These are phyloP conservation scores for Ictidomys tridecemlineatus DNA, from an alignment of 2,113 vertebrate genomes.

Conservation along the genomic window DNA sequence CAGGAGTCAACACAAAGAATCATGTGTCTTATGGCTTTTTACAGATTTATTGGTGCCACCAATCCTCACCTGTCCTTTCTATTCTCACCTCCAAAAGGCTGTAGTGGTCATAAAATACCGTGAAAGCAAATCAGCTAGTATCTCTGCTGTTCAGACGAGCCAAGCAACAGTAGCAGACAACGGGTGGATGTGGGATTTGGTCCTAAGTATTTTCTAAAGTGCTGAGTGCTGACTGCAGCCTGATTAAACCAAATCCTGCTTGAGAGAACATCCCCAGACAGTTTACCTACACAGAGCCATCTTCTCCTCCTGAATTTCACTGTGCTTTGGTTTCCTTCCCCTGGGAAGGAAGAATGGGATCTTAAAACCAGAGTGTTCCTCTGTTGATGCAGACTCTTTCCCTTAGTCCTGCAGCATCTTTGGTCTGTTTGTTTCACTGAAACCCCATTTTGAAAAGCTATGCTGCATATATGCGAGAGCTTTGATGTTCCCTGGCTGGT, in stretches of 20 bases:
- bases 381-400: background rate
- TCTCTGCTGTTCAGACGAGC: background rate
- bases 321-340: background rate
- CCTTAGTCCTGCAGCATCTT: background rate
- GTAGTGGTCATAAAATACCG: background rate
- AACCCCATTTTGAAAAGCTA: background rate
- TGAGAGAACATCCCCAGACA: background rate
- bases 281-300: background rate
- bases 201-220: background rate
- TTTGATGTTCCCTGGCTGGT: background rate
- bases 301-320: background rate
- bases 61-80: background rate
- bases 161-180: background rate
- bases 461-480: background rate
- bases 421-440: background rate
- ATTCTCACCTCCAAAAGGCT: background rate
- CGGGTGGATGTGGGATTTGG: background rate
- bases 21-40: constrained; percentile 3
- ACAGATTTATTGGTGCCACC: background rate
- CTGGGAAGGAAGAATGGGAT: background rate
- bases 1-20: background rate
- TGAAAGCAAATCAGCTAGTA: background rate
- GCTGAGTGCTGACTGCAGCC: background rate
- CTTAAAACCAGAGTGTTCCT: background rate
- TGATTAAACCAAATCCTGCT: background rate